Base-by-base conservation (phyloP, 2,888 invertebrate genomes). In the Punctoribates punctum region DNA sequence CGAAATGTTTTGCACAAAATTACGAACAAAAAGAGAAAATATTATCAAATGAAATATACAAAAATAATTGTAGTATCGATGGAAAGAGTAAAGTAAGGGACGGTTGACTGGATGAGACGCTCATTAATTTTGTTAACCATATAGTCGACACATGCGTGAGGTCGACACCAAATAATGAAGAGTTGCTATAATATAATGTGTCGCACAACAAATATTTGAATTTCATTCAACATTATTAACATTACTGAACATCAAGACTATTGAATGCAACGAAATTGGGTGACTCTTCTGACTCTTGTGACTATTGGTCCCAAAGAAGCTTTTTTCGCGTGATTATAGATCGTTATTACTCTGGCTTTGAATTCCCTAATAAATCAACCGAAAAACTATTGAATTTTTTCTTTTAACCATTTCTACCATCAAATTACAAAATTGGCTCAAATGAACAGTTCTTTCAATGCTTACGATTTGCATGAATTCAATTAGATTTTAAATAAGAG, bases 161-260 rank as follows among this genome's bases (percentile, higher is more conserved):
- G 23, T 25, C 27, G 48, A 48, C 15, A 60, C 3, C 60, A 60
- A 60, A 60, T 60, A 60, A 60, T 60, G 60, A 25, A 60, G 60
- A 23, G 60, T 27, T 23, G 60, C 3, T 17, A 60, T 60, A 60
- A 60, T 60, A 60, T 60, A 60, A 60, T 60, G 60, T 60, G 60
- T 60, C 60, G 15, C 60, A 60, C 15, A 48, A 48, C 60, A 60
- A 60, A 60, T 60, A 60, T 60, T 60, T 60, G 60, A 60, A 60
- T 60, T 60, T 60, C 60, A 60, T 60, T 60, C 60, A 23, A 6
- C 60, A 60, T 60, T 60, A 65, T 65, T 65, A 65, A 29, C 65
- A 65, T 65, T 29, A 65, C 11, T 29, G 34, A 29, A 65, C 34
- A 65, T 65, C 27, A 29, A 8, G 5, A 25, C 6, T 65, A 65